These are phyloP conservation scores for Nephrotoma flavescens DNA, from an alignment of 2,888 invertebrate genomes.

Conservation along the genomic window DNA sequence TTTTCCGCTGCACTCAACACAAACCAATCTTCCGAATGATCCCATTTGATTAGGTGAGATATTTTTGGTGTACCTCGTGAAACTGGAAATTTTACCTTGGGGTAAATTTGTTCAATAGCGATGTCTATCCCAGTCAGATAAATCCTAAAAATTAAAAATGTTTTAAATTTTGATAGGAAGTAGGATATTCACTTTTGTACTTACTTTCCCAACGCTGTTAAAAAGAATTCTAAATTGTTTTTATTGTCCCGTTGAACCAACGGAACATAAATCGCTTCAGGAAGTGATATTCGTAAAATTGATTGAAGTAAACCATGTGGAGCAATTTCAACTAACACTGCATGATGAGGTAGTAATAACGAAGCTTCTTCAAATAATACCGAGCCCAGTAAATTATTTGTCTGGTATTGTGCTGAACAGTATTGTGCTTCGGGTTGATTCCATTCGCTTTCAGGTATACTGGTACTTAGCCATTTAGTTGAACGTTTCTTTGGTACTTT, in stretches of 20 bases:
- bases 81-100: conserved; percentile 64
- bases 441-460: conserved; percentile 60
- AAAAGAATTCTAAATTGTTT: conserved; percentile 30
- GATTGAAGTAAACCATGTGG: conserved; percentile 54
- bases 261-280: conserved; percentile 39
- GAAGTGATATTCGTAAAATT: conserved; percentile 43
- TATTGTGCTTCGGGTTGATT: conserved; percentile 43
- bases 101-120: conserved; percentile 60
- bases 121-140: conserved; percentile 65
- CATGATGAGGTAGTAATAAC: conserved; percentile 41
- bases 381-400: conserved; percentile 58
- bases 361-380: conserved; percentile 31
- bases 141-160: conserved; percentile 37
- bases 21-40: conserved; percentile 66
- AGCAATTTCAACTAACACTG: conserved; percentile 51
- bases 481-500: conserved; percentile 51
- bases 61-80: conserved; percentile 75
- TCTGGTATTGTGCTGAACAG: conserved; percentile 73
- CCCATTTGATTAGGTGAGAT: conserved; percentile 60
- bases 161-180: background rate
- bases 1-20: conserved; percentile 49
- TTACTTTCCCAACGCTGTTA: conserved; percentile 33
- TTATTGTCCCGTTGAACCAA: conserved; percentile 42
- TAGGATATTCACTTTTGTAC: conserved; percentile 26
- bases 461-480: conserved; percentile 71